Evolutionary conservation across 2,888 invertebrate species (phyloP).

Genomic region (Apotomis capreana): DNA sequence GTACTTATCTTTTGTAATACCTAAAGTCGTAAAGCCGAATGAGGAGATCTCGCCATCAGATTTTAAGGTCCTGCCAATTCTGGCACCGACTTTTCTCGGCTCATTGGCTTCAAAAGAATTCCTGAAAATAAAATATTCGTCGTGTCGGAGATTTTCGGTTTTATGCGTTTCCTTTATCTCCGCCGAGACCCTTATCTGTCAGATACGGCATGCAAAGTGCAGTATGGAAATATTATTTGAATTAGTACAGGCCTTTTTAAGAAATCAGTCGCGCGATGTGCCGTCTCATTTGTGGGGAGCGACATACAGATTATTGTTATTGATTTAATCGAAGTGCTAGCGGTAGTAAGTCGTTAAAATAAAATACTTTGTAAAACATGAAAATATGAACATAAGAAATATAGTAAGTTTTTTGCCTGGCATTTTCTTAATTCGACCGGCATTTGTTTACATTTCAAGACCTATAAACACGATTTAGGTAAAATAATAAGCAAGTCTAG

Average conservation of each 20-base stretch:
- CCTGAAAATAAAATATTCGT: conserved; percentile 41
- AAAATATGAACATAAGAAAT: too few species aligned
- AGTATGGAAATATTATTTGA: conserved; percentile 22
- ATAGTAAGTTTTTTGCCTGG: too few species aligned
- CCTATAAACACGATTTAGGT: too few species aligned
- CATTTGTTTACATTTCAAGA: too few species aligned
- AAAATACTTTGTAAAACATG: too few species aligned
- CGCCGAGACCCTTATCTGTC: conserved; percentile 36
- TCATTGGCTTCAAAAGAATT: conserved; percentile 41
- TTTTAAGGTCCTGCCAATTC: conserved; percentile 47
- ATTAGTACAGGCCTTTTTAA: neutral
- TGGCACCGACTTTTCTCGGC: conserved; percentile 40
- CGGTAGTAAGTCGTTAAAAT: too few species aligned
- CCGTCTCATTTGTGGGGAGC: neutral
- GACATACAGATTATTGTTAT: too few species aligned
- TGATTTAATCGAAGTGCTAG: too few species aligned
- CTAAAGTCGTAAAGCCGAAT: conserved; percentile 74
- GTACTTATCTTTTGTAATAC: conserved; percentile 74
- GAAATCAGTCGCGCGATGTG: neutral
- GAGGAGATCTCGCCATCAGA: conserved; percentile 54
- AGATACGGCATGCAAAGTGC: conserved; percentile 36
- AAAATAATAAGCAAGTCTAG: conserved; percentile 40
- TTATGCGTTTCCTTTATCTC: conserved; percentile 40
- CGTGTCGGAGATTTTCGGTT: conserved; percentile 35
- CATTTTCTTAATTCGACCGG: too few species aligned